Evolutionary conservation across 2,797 vertebrate genomes (phyloP).

Genomic region (Manis pentadactyla): DNA sequence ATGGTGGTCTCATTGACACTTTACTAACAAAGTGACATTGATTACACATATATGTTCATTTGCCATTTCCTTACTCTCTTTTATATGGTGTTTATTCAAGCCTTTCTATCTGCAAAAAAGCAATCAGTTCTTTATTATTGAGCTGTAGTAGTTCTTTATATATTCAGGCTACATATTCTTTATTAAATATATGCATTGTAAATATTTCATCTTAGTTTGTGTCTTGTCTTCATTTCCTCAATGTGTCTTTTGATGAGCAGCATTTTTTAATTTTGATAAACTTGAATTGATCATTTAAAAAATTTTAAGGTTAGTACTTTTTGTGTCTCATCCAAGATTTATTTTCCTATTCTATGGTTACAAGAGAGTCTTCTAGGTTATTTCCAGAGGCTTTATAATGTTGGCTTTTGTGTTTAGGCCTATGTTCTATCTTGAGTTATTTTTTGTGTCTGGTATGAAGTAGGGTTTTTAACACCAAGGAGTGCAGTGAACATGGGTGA

Average conservation of each 20-base stretch:
- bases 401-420: not conserved
- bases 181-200: not conserved
- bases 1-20: not conserved
- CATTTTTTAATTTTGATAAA: not conserved
- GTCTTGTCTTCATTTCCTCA: not conserved
- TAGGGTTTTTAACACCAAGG: not conserved
- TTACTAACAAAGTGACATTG: not conserved
- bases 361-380: not conserved
- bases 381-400: not conserved
- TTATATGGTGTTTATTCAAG: not conserved
- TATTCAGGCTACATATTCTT: not conserved
- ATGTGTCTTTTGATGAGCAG: not conserved
- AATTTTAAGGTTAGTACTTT: not conserved
- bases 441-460: not conserved
- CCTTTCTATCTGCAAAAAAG: not conserved
- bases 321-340: not conserved
- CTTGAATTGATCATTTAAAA: not conserved
- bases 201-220: not conserved
- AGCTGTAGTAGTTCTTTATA: not conserved
- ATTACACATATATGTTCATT: not conserved
- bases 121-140: not conserved
- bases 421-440: not conserved
- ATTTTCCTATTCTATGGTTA: not conserved
- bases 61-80: not conserved
- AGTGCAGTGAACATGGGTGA: not conserved